Evolutionary conservation across 2,797 vertebrate genomes (phyloP).

Genomic region (Diplodus sargus): DNA sequence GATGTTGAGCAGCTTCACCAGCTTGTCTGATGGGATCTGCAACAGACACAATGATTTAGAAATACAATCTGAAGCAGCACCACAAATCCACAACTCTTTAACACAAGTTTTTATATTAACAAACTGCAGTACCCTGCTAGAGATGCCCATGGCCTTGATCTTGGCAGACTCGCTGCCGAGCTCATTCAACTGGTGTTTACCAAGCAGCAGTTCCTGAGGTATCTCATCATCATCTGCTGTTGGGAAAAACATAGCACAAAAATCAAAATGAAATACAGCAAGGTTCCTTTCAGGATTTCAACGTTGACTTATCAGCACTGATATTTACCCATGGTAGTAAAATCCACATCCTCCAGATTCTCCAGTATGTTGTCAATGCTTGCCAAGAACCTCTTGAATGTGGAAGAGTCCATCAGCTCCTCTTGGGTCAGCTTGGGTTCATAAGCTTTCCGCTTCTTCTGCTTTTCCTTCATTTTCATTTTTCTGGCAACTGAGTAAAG

Average conservation of each 20-base stretch:
- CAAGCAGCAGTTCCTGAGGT: conserved; percentile 94
- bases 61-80: neutral
- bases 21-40: conserved; percentile 96
- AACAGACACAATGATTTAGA: conserved; percentile 36
- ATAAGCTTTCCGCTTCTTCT: conserved; percentile 97
- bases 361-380: conserved; percentile 97
- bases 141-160: conserved; percentile 99
- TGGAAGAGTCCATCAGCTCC: conserved; percentile 99
- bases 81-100: neutral
- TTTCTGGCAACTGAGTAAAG: conserved; percentile 90
- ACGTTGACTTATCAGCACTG: neutral
- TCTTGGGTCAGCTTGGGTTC: conserved; percentile 97
- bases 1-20: conserved; percentile 97
- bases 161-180: conserved; percentile 97
- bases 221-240: conserved; percentile 94
- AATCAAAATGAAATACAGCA: neutral
- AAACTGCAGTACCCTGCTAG: conserved; percentile 89
- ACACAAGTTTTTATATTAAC: neutral
- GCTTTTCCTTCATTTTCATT: conserved; percentile 96
- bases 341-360: conserved; percentile 97
- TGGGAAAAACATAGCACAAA: conserved; percentile 1
- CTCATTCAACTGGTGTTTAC: conserved; percentile 96
- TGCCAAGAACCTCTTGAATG: conserved; percentile 93
- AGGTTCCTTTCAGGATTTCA: neutral
- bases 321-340: conserved; percentile 91